phyloP scores from a whole-genome alignment of 1,140 invertebrate species.

The Formica selysi region DNA sequence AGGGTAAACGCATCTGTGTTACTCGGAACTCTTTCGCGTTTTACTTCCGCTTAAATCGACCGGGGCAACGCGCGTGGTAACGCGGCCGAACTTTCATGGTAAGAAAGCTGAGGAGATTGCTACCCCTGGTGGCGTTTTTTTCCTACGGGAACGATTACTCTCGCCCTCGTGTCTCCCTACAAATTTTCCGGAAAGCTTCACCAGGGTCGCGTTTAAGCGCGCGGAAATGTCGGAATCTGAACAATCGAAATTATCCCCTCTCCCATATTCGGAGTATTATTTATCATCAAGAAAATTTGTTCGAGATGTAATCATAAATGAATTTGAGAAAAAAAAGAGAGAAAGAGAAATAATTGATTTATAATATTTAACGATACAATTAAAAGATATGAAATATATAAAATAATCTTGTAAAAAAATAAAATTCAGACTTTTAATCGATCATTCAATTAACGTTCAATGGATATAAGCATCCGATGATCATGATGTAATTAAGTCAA shows the following conservation, averaged over 20 bases:
- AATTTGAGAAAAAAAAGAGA: background rate
- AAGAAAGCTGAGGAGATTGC: slow-evolving; percentile 50
- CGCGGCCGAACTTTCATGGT: slow-evolving; percentile 35
- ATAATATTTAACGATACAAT: background rate
- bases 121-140: slow-evolving; percentile 43
- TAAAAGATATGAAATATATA: background rate
- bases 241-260: background rate
- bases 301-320: background rate
- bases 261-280: background rate
- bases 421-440: background rate
- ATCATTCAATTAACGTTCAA: background rate
- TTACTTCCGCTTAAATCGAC: slow-evolving; percentile 73
- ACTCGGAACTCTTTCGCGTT: slow-evolving; percentile 58
- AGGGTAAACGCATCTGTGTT: slow-evolving; percentile 72
- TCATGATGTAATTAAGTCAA: slow-evolving; percentile 3
- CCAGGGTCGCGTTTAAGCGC: slow-evolving; percentile 4
- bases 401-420: background rate
- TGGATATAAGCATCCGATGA: background rate
- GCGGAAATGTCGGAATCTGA: slow-evolving; percentile 6
- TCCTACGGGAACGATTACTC: slow-evolving; percentile 49
- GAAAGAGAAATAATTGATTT: background rate
- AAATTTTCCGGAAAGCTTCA: background rate
- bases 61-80: slow-evolving; percentile 38
- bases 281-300: background rate
- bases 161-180: slow-evolving; percentile 29